phyloP scores from a whole-genome alignment of 2,797 vertebrate species.

The Zalophus californianus region DNA sequence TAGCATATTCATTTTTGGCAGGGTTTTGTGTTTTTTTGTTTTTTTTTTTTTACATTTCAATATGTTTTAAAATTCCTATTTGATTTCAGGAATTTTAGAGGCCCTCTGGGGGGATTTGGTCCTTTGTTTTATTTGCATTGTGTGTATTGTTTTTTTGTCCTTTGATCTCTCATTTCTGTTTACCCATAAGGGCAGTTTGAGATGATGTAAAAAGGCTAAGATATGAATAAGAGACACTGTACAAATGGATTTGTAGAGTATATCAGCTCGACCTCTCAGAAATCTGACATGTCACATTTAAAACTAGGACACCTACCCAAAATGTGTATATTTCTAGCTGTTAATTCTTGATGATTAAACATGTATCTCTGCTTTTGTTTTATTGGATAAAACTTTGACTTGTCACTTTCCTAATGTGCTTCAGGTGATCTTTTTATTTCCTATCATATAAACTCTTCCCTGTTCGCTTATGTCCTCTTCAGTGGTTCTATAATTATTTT shows the following conservation, averaged over 20 bases:
- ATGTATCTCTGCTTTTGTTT: slow-evolving; percentile 19
- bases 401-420: not conserved
- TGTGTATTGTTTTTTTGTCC: slow-evolving; percentile 65
- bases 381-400: not conserved
- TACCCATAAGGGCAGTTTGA: slow-evolving; percentile 80
- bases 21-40: no score
- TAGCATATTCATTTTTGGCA: not conserved
- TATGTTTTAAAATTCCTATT: not conserved
- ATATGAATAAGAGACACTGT: slow-evolving; percentile 68
- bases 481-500: slow-evolving; percentile 82
- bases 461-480: slow-evolving; percentile 72
- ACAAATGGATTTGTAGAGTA: slow-evolving; percentile 76
- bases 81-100: not conserved
- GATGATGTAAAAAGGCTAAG: slow-evolving; percentile 74
- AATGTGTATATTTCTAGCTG: slow-evolving; percentile 68
- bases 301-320: slow-evolving; percentile 77
- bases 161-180: slow-evolving; percentile 80
- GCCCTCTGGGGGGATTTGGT: not conserved
- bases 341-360: slow-evolving; percentile 51
- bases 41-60: not conserved
- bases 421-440: slow-evolving; percentile 45
- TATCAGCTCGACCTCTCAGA: slow-evolving; percentile 73
- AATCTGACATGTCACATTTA: slow-evolving; percentile 77
- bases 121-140: slow-evolving; percentile 11
- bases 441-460: slow-evolving; percentile 54